Evolutionary conservation across 1,140 invertebrate species (phyloP).

Genomic region (Eulimnadia texana): DNA sequence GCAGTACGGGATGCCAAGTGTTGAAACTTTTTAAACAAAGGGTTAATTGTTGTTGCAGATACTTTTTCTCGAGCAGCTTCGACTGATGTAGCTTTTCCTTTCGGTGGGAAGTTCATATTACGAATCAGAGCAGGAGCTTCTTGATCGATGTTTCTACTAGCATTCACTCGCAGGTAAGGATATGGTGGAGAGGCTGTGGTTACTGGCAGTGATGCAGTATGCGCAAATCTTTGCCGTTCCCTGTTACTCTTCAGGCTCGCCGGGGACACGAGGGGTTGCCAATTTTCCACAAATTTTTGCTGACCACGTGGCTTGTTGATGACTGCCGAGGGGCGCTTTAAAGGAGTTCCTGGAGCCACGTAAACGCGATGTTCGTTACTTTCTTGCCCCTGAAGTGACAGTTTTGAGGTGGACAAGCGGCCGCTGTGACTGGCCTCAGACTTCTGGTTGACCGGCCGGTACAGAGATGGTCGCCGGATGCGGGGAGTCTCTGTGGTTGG

Average conservation of each 20-base stretch:
- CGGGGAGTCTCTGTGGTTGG: neutral
- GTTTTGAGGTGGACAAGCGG: too few species aligned
- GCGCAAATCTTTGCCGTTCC: neutral
- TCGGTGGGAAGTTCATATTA: too few species aligned
- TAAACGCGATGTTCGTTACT: neutral
- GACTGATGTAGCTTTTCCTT: too few species aligned
- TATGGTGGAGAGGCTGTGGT: neutral
- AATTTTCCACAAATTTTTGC: neutral
- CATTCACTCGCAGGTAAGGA: neutral
- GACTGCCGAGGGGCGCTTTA: neutral
- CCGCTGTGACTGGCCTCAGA: too few species aligned
- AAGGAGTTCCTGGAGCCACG: neutral
- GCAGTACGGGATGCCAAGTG: too few species aligned
- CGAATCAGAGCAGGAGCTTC: too few species aligned
- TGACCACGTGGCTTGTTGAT: too few species aligned
- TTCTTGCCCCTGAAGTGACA: neutral
- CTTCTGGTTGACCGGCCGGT: too few species aligned
- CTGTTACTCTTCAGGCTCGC: neutral
- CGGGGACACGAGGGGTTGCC: neutral
- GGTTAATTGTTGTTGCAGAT: too few species aligned
- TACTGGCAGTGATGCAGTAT: neutral
- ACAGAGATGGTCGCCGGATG: neutral
- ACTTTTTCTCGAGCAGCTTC: too few species aligned
- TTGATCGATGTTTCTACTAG: too few species aligned
- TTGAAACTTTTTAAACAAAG: too few species aligned